These are phyloP conservation scores for Diorhabda sublineata DNA, from an alignment of 1,140 invertebrate genomes.

Conservation along the genomic window DNA sequence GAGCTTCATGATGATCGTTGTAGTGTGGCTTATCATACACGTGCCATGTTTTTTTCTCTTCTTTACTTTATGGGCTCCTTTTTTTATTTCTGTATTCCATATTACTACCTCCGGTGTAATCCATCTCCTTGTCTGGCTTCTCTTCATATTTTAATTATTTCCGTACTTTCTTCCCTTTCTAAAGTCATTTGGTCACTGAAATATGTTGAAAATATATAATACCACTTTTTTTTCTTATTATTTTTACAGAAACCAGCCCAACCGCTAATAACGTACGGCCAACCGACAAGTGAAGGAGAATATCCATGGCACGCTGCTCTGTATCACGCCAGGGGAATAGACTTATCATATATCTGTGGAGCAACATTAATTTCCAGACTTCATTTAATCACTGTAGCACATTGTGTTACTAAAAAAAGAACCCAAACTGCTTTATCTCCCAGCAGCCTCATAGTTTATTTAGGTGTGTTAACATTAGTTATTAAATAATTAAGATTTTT, in stretches of 20 bases:
- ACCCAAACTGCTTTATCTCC: slow-evolving; percentile 33
- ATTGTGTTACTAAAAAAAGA: slow-evolving; percentile 60
- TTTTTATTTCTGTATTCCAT: too few species aligned
- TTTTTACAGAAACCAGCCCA: slow-evolving; percentile 33
- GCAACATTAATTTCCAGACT: slow-evolving; percentile 70
- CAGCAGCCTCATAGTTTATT: slow-evolving; percentile 38
- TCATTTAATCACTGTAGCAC: slow-evolving; percentile 79
- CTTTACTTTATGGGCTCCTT: too few species aligned
- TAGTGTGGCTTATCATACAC: too few species aligned
- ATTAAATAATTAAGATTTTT: too few species aligned
- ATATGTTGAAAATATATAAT: too few species aligned
- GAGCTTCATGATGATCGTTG: too few species aligned
- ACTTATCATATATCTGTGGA: slow-evolving; percentile 63
- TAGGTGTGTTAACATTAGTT: slow-evolving; percentile 27
- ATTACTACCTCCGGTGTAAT: too few species aligned
- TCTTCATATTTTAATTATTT: neutral
- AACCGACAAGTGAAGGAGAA: slow-evolving; percentile 40
- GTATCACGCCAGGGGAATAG: slow-evolving; percentile 38
- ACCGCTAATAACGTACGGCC: slow-evolving; percentile 43
- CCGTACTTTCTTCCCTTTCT: neutral
- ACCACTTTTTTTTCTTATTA: too few species aligned
- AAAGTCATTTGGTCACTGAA: neutral
- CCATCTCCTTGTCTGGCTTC: too few species aligned
- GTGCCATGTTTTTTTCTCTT: too few species aligned
- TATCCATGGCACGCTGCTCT: slow-evolving; percentile 44